Base-by-base conservation (phyloP, 2,888 invertebrate species). In the Ditula angustiorana region DNA sequence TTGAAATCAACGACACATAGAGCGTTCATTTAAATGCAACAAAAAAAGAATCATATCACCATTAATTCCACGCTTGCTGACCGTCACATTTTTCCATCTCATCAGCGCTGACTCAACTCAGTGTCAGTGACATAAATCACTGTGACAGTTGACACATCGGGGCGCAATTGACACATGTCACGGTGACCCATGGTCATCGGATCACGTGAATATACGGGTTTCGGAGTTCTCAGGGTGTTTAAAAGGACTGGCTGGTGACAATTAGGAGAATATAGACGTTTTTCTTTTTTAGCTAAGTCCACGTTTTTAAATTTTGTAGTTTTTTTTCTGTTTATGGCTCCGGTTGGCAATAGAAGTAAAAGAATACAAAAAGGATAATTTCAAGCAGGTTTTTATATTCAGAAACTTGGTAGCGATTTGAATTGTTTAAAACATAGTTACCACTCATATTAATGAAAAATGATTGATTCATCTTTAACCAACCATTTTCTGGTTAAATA, bases 41-140 rank as follows among this genome's bases (percentile, higher is more conserved):
- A 24, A 8, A 50, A 37, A 50, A 59, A 59, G 23, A 35, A n/a
- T 7, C 23, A 58, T 19, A 53, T 33, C 37, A 11, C 23, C 35
- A 30, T 57, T 16, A 46, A 63, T 30, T n/a, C n/a, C n/a, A n/a
- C n/a, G n/a, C n/a, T 26, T 53, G 26, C 46, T 52, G 58, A 33
- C 58, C 58, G 33, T 30, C 49, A 33, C 63, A 46, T 64, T 46
- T 52, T 63, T 64, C 52, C 58, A 53, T 53, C 33, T 53, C 63
- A 50, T 52, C 58, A 58, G 19, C 47, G 47, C 35, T 13, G 11
- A 33, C 58, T 44, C 53, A 44, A 26, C 50, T 58, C 63, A 58
- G 26, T 44, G 57, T 44, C 63, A 49, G 37, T 49, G 64, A 59
- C 58, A 64, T 64, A 64, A 64, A 64, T 64, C 64, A 64, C 64